These are phyloP conservation scores for Andrena flavipes DNA, from an alignment of 2,888 invertebrate genomes.

Conservation along the genomic window DNA sequence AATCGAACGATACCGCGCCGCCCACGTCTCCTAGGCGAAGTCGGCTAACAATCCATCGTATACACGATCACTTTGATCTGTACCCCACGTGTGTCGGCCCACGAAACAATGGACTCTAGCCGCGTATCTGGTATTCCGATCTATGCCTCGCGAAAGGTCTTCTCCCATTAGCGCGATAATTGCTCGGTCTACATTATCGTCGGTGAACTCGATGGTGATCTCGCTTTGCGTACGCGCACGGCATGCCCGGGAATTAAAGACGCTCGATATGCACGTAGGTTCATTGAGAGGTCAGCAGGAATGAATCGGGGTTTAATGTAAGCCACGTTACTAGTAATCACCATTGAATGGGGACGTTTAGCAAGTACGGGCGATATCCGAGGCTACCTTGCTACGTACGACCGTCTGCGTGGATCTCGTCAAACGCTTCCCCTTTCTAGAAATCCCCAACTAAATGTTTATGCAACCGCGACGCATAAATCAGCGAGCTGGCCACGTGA, in stretches of 20 bases:
- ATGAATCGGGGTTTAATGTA: neutral
- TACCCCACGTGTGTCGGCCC: conserved; percentile 43
- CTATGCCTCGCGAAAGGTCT: conserved; percentile 50
- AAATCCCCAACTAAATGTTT: neutral
- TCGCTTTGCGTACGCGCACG: neutral
- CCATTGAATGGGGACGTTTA: neutral
- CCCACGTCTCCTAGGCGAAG: conserved; percentile 29
- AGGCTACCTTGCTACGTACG: too few relatives aligned
- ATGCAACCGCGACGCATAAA: conserved; percentile 2
- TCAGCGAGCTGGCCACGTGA: neutral
- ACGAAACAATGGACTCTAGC: conserved; percentile 46
- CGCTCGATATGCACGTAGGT: neutral
- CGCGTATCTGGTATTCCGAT: conserved; percentile 42
- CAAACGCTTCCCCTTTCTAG: neutral
- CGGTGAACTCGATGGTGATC: conserved; percentile 5
- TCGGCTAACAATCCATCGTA: conserved; percentile 34
- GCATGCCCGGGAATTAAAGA: neutral
- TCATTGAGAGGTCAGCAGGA: neutral
- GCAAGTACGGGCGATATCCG: too few relatives aligned
- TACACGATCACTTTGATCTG: conserved; percentile 53
- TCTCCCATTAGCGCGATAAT: conserved; percentile 49
- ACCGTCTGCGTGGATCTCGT: neutral
- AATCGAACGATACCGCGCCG: conserved; percentile 24
- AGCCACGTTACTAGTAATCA: neutral
- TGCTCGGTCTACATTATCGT: conserved; percentile 35